phyloP scores from a whole-genome alignment of 2,113 vertebrate genomes.

The Coryphaenoides rupestris region DNA sequence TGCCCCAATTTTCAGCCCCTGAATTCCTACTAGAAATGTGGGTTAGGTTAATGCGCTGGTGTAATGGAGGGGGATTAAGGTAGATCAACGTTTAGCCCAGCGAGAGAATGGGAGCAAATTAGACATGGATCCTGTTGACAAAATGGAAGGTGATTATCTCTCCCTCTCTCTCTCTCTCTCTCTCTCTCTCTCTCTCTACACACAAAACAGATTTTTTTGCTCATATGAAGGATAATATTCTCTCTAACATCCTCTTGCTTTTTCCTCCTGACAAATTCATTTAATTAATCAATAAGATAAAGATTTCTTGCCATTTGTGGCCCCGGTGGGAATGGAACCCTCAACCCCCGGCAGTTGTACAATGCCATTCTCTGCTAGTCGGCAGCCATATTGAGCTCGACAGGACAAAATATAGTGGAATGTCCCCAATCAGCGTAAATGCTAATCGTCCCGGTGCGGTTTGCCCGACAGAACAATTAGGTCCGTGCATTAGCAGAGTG shows the following conservation, averaged over 20 bases:
- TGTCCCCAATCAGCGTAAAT: slow-evolving; percentile 31
- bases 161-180: no score
- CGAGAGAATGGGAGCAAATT: background rate
- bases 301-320: no score
- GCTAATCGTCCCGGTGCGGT: slow-evolving; percentile 8
- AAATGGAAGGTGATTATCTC: slow-evolving; percentile 14
- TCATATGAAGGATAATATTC: background rate
- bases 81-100: slow-evolving; percentile 5
- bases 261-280: no score
- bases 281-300: no score
- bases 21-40: background rate
- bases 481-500: no score
- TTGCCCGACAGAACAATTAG: background rate
- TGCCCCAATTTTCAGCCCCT: slow-evolving; percentile 1
- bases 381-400: background rate
- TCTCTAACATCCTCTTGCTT: no score
- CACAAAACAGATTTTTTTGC: slow-evolving; percentile 13
- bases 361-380: no score
- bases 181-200: no score
- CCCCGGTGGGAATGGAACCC: no score
- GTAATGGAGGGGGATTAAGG: slow-evolving; percentile 10
- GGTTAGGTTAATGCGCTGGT: background rate
- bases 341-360: no score
- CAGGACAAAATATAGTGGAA: slow-evolving; percentile 30
- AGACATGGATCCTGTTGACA: slow-evolving; percentile 6